Evolutionary conservation across 2,888 invertebrate genomes (phyloP).

Genomic region (Ochropleura plecta): DNA sequence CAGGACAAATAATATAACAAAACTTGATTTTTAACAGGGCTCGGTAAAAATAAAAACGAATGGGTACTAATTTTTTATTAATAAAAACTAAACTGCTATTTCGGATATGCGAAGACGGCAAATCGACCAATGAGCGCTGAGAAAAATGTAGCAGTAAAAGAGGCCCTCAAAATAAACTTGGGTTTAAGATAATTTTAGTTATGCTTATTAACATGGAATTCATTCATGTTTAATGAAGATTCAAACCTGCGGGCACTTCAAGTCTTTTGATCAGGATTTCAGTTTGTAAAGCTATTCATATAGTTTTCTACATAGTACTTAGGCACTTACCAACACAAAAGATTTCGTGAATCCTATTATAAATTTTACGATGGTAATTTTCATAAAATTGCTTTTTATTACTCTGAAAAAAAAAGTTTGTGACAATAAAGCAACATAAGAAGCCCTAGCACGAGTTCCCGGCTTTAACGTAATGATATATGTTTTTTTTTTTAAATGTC

Average conservation of each 20-base stretch:
- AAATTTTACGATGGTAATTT: background rate
- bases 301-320: background rate
- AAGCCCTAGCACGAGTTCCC: background rate
- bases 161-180: background rate
- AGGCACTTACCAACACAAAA: background rate
- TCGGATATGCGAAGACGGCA: too few species aligned
- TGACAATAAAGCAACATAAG: background rate
- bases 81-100: too few species aligned
- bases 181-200: background rate
- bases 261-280: slow-evolving; percentile 18
- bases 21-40: too few species aligned
- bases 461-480: too few species aligned
- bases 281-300: background rate
- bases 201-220: background rate
- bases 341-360: background rate
- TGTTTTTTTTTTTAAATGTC: too few species aligned
- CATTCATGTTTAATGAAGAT: slow-evolving; percentile 8
- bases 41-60: too few species aligned
- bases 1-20: too few species aligned
- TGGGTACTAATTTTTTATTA: too few species aligned
- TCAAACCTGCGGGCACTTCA: slow-evolving; percentile 2
- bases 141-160: too few species aligned
- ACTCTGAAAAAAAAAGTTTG: background rate
- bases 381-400: background rate
- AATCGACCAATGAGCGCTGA: too few species aligned